Conservation (phyloP, 2,888 invertebrate genomes). For the Mamestra brassicae region DNA sequence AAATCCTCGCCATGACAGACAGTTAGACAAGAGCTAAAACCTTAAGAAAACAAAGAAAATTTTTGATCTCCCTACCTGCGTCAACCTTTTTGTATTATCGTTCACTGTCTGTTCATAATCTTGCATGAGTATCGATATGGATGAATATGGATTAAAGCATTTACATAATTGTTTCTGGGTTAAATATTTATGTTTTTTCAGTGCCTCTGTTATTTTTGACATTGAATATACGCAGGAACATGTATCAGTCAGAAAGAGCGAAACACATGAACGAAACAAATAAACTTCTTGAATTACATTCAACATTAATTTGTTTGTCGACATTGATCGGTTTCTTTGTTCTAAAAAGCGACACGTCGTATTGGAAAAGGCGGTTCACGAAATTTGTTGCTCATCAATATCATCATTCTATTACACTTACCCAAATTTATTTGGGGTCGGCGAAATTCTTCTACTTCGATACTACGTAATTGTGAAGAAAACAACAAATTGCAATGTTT, state of each 20-base stretch:
- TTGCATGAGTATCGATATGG: slow-evolving; percentile 19
- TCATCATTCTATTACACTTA: neutral
- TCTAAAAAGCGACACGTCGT: neutral
- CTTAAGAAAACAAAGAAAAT: slow-evolving; percentile 32
- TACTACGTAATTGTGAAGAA: neutral
- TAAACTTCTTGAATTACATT: slow-evolving; percentile 3
- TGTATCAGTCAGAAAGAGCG: neutral
- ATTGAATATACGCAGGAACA: neutral
- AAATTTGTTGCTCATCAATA: neutral
- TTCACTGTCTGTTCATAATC: slow-evolving; percentile 19
- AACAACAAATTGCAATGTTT: neutral
- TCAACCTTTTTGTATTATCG: slow-evolving; percentile 38
- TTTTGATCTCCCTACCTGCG: slow-evolving; percentile 19
- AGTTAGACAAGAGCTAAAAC: slow-evolving; percentile 31
- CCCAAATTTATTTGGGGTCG: neutral
- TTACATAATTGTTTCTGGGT: slow-evolving; percentile 15
- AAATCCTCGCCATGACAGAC: slow-evolving; percentile 22
- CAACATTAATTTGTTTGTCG: slow-evolving; percentile 1
- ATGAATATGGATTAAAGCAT: neutral
- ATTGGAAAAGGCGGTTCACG: neutral
- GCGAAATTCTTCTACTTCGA: neutral
- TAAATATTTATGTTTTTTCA: slow-evolving; percentile 7
- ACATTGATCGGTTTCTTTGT: neutral
- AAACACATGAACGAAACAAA: slow-evolving; percentile 1
- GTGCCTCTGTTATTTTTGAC: neutral